Base-by-base conservation (phyloP, 2,888 invertebrate genomes). In the Pseudococcus longispinus region DNA sequence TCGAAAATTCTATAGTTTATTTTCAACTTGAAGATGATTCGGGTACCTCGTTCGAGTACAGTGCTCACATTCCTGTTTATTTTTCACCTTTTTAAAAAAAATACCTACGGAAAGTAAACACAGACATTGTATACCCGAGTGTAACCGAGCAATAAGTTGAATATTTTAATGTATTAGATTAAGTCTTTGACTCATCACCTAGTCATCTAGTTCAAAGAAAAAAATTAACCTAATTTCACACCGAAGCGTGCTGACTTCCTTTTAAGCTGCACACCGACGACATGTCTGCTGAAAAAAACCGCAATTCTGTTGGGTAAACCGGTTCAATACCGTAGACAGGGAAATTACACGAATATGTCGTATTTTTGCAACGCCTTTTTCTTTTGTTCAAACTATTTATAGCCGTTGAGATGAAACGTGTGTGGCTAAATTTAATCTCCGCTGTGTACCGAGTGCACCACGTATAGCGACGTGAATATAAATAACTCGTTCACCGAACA, bases 361-460 rank as follows among this genome's bases (percentile, higher is more conserved):
- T 32, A 74, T 74, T 32, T 74, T 74, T 74, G 32, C 74, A 37
- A n/a, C n/a, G 37, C 37, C 51, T n/a, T 74, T 29, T 74, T 37
- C 74, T 74, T 74, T 74, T 74, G 74, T 74, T 29, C 74, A 37
- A 65, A 65, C 65, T 65, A 65, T 74, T 74, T 74, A 74, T 74
- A 74, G 74, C 15, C 15, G 23, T 65, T 26, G 26, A 60, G 26
- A 26, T 65, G 20, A 15, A 65, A 65, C 65, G 65, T 65, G 55
- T 55, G 26, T 65, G 65, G 65, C 26, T 65, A 65, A 65, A 26
- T 65, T 65, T 65, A 65, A 65, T 65, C 26, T 65, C 23, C 65
- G n/a, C n/a, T n/a, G n/a, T n/a, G n/a, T n/a, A 26, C 23, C 60
- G 6, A 51, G 51, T 51, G 18, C 51, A 51, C n/a, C n/a, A 15